Evolutionary conservation across 2,888 invertebrate species (phyloP), one percentile per base, ranked within the genome.

Genomic region (Epsilonema sp.): DNA sequence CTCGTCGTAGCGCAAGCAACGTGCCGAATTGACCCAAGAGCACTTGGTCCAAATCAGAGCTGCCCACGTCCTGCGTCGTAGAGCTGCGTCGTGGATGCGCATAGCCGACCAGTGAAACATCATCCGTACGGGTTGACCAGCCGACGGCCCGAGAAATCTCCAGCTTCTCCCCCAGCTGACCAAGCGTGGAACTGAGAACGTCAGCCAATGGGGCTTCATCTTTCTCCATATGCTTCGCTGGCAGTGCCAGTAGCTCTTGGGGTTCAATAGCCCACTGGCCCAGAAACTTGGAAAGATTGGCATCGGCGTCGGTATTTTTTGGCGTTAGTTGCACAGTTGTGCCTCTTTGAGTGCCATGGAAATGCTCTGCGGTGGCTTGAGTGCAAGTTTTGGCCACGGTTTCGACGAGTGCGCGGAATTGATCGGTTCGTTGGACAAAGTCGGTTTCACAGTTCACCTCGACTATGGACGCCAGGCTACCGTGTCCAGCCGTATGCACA

Each of bases 371-470:
- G n/a, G n/a, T n/a, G n/a, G n/a, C n/a, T n/a, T n/a, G n/a, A n/a
- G n/a, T n/a, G n/a, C n/a, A n/a, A n/a, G n/a, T n/a, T n/a, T n/a
- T n/a, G n/a, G 31, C 31, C 16, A 31, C 77, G 3, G 31, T 16
- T 11, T 31, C 31, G 31, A 84, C 81, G 67, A 94, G 75, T 47
- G 76, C 74, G 46, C 80, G 79, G 65, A 97, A 97, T 55, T 82
- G 78, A 37, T 80, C 79, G 71, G 92, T 94, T 55, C 80, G 77
- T 0, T 92, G 84, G 2, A 97, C 94, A 74, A 97, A 97, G 69
- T 97, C 97, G 13, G 94, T 97, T 70, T 97, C 94, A 68, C 94
- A 97, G 65, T 92, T 94, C 53, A 71, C 64, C 70, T 97, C 94
- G 0, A 92, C 77, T 60, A 94, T 74, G 0, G 82, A 3, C 8